These are phyloP conservation scores for Origma solitaria DNA, from an alignment of 2,113 vertebrate genomes.

Conservation along the genomic window DNA sequence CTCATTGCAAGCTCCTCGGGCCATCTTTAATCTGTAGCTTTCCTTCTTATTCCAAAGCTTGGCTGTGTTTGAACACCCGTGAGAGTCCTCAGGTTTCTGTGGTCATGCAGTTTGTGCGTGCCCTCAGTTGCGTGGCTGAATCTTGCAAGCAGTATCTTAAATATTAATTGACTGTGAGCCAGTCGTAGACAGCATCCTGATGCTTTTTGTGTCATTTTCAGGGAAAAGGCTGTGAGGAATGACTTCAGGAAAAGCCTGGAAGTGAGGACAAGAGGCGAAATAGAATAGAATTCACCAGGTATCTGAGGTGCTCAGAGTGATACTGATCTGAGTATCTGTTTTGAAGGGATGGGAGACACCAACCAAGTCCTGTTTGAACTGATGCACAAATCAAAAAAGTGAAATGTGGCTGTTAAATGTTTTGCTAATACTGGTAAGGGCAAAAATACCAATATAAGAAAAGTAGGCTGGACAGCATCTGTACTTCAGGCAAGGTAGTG, in stretches of 20 bases:
- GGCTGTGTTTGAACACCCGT: accelerated
- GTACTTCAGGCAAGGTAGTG: not conserved
- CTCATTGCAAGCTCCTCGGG: accelerated
- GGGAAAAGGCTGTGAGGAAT: not conserved
- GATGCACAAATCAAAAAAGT: not conserved
- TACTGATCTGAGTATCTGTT: not conserved
- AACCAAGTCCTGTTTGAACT: not conserved
- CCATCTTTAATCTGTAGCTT: not conserved
- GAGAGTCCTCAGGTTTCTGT: not conserved
- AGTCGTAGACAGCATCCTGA: not conserved
- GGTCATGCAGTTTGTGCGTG: not conserved
- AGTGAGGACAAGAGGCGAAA: not conserved
- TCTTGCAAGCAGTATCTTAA: not conserved
- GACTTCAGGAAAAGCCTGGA: not conserved
- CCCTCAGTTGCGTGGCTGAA: not conserved
- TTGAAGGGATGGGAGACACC: not conserved
- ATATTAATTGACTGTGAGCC: not conserved
- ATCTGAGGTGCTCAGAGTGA: not conserved
- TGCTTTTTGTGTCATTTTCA: not conserved
- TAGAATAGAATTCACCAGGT: not conserved
- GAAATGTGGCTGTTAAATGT: not conserved
- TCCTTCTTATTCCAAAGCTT: not conserved
- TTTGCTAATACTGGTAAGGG: not conserved
- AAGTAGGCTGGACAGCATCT: not conserved
- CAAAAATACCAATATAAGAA: not conserved